These are phyloP conservation scores for Leucoma salicis DNA, from an alignment of 2,888 invertebrate genomes.

Conservation along the genomic window DNA sequence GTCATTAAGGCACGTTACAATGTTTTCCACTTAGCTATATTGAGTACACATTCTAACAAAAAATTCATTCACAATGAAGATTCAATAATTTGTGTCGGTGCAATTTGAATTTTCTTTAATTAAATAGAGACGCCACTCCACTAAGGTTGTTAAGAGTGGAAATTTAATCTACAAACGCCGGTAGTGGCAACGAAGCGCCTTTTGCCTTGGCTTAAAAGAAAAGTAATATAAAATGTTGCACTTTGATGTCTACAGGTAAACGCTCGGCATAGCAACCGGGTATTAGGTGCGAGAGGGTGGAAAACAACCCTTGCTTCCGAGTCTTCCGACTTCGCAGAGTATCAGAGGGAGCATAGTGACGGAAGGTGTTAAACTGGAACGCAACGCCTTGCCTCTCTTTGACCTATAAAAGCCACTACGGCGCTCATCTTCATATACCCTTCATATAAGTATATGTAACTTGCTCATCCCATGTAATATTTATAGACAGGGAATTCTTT, in stretches of 20 bases:
- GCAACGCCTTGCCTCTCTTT: conserved; percentile 49
- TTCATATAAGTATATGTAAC: conserved; percentile 65
- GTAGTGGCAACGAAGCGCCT: conserved; percentile 31
- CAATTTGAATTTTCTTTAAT: conserved; percentile 45
- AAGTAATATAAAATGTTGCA: conserved; percentile 66
- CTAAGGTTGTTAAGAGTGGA: conserved; percentile 41
- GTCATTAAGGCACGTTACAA: conserved; percentile 50
- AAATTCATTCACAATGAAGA: conserved; percentile 22
- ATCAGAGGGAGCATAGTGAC: conserved; percentile 47
- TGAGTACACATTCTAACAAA: conserved; percentile 30
- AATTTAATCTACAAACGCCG: conserved; percentile 53
- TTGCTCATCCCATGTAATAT: conserved; percentile 62
- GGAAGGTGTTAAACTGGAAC: conserved; percentile 55
- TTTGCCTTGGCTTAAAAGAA: conserved; percentile 50
- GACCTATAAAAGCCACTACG: conserved; percentile 63
- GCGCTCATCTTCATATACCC: conserved; percentile 41
- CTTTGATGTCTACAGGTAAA: conserved; percentile 65
- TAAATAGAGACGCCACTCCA: conserved; percentile 38
- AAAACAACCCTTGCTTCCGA: conserved; percentile 53
- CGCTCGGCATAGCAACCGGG: conserved; percentile 25
- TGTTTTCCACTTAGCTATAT: conserved; percentile 46
- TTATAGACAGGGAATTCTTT: conserved; percentile 60
- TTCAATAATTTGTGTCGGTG: conserved; percentile 38
- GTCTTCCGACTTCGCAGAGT: conserved; percentile 32
- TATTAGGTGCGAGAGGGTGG: conserved; percentile 54